Base-by-base conservation (phyloP, 2,888 invertebrate species). In the Acronicta alni region DNA sequence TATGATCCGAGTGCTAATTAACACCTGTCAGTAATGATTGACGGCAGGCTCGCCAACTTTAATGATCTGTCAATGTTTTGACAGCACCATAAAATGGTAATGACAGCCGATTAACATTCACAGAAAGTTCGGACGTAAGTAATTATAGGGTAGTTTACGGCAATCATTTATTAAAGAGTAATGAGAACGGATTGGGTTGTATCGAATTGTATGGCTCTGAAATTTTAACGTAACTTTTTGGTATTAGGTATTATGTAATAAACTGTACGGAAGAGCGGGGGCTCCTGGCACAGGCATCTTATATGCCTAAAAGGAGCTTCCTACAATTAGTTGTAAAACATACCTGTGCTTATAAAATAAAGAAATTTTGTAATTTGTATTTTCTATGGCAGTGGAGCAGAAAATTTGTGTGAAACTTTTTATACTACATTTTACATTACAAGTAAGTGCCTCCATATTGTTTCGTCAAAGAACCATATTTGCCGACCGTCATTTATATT, bases 11-110 rank as follows among this genome's bases (percentile, higher is more conserved):
- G 53, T 67, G 64, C 46, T 71, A 69, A 77, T 74, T 76, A 57
- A 68, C 67, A 71, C 65, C 67, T 79, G 67, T 53, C 75, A 68
- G 30, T 54, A 55, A 60, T 80, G 78, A 81, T 70, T 70, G 77
- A 81, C 74, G 47, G 65, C 41, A 59, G 53, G 58, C 58, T 61
- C 63, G 57, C 76, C 69, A 67, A 72, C 72, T 67, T 72, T 77
- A 68, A 81, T 79, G 72, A 67, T 58, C 71, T 74, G 71, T 75
- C 79, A 73, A 74, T 75, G 70, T 75, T 80, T 72, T 70, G 62
- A 70, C 74, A 57, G 54, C 39, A 58, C 57, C 55, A 67, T 70
- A 68, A 70, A 67, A 67, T 55, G 48, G 55, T 67, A 76, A 77
- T 72, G 66, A 72, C 65, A 66, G 60, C 49, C 70, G 62, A 67